Conservation (phyloP, 2,888 invertebrate species). For the Pammene fasciana region DNA sequence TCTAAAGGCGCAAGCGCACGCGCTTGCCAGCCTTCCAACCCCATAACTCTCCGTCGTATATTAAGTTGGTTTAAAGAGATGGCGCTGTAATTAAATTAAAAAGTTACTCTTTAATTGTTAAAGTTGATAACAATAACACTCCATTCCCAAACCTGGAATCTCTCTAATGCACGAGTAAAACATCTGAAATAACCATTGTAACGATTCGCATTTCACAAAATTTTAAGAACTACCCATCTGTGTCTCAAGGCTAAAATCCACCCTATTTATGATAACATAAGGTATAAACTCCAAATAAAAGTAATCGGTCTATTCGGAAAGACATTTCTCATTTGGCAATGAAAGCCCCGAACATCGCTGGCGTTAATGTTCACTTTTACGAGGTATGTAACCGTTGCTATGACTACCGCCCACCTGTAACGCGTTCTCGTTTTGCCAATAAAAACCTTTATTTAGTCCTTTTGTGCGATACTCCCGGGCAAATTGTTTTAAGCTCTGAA, state of each 20-base stretch:
- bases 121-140: no score
- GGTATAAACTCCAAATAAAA: not conserved
- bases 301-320: slow-evolving; percentile 6
- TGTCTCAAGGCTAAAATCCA: not conserved
- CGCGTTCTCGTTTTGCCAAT: slow-evolving; percentile 41
- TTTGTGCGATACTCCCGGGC: slow-evolving; percentile 21
- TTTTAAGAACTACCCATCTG: not conserved
- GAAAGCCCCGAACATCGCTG: slow-evolving; percentile 46
- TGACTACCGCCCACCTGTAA: slow-evolving; percentile 51
- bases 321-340: slow-evolving; percentile 29
- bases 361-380: slow-evolving; percentile 62
- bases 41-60: no score
- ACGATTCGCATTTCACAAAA: slow-evolving; percentile 6
- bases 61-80: no score
- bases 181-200: slow-evolving; percentile 32
- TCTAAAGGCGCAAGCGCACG: no score
- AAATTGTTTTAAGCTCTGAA: slow-evolving; percentile 22
- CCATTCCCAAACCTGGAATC: not conserved
- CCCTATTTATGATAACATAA: not conserved
- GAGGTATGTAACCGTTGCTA: slow-evolving; percentile 60
- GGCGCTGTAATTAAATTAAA: no score
- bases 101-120: no score
- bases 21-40: no score
- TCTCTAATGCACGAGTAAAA: slow-evolving; percentile 13
- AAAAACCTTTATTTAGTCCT: slow-evolving; percentile 39